Conservation (phyloP, 2,797 vertebrate species). For the Periparus ater region DNA sequence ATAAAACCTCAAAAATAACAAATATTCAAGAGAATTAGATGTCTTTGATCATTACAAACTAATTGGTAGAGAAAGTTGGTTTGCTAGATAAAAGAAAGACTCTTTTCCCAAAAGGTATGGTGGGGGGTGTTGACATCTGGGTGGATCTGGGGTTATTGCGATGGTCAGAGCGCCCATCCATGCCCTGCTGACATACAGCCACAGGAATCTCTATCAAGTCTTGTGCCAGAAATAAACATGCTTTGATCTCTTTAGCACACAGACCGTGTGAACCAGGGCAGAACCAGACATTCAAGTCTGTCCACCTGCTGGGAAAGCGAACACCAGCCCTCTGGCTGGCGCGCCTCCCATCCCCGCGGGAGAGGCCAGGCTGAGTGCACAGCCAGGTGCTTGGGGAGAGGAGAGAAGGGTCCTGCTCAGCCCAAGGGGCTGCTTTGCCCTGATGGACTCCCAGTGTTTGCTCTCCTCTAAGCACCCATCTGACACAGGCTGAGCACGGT, state of each 20-base stretch:
- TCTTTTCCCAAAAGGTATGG: not conserved
- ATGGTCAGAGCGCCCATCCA: not conserved
- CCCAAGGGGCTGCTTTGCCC: not conserved
- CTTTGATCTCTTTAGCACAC: not conserved
- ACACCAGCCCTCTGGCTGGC: not conserved
- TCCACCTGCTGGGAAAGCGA: not conserved
- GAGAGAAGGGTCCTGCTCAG: accelerated
- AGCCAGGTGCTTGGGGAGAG: too few species aligned
- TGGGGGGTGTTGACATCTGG: not conserved
- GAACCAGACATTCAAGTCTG: not conserved
- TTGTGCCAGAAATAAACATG: not conserved
- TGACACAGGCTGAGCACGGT: accelerated
- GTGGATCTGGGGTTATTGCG: accelerated
- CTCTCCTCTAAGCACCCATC: not conserved
- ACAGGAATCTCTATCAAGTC: not conserved
- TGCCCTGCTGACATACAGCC: not conserved
- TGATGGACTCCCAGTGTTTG: accelerated
- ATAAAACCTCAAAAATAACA: not conserved
- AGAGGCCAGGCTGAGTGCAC: not conserved
- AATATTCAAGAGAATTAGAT: not conserved
- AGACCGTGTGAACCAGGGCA: not conserved
- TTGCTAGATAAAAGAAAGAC: not conserved
- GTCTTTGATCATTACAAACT: not conserved
- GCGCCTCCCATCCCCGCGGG: accelerated
- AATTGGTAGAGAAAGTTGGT: not conserved